Conservation (phyloP, 1,140 invertebrate species). For the Lucilia sericata region DNA sequence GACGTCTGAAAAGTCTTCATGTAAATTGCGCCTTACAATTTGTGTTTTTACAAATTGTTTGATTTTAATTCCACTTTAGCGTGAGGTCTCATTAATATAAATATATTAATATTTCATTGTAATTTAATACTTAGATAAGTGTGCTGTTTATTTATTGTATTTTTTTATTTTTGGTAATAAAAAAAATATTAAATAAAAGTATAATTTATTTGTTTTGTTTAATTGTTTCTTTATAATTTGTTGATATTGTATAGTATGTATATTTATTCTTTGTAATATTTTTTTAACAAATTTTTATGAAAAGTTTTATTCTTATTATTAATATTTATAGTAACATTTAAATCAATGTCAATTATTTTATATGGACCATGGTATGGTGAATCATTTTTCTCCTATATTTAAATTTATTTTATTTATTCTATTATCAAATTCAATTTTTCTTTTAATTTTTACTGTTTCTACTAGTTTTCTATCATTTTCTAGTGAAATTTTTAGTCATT, state of each 20-base stretch:
- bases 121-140: no score
- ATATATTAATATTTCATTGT: no score
- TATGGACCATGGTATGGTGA: constrained; percentile 28
- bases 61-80: no score
- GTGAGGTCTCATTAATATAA: no score
- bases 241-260: no score
- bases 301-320: constrained; percentile 28
- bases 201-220: not conserved
- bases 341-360: not conserved
- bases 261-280: not conserved
- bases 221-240: no score
- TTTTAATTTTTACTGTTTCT: not conserved
- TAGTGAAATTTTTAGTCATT: constrained; percentile 23
- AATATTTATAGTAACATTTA: constrained; percentile 27
- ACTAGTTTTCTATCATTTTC: constrained; percentile 22
- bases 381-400: constrained; percentile 36
- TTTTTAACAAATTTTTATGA: not conserved
- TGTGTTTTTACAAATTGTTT: no score
- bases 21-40: not conserved
- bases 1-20: no score
- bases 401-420: constrained; percentile 32
- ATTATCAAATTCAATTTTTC: not conserved
- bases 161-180: no score
- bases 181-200: no score
- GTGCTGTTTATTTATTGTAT: no score